Evolutionary conservation across 2,113 vertebrate species (phyloP).

Genomic region (Sporophila hypoxantha): DNA sequence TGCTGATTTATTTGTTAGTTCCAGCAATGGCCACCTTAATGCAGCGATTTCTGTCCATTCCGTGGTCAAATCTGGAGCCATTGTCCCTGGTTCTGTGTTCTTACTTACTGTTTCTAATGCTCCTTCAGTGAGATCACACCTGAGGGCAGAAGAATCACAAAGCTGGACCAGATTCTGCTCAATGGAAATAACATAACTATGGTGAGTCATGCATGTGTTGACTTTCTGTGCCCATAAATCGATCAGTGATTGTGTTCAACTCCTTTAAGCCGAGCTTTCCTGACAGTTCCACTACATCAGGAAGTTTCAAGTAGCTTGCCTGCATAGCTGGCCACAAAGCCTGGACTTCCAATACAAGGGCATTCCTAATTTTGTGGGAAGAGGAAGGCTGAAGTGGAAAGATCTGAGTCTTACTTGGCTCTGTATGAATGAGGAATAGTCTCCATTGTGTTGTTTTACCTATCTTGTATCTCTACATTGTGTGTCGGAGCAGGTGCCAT

Average conservation of each 20-base stretch:
- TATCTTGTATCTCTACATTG: not conserved
- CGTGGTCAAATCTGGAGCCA: not conserved
- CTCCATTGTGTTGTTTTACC: not conserved
- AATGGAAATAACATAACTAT: conserved; percentile 98
- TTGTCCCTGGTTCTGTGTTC: not conserved
- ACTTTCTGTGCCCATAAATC: not conserved
- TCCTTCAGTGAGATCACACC: conserved; percentile 89
- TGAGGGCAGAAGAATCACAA: conserved; percentile 93
- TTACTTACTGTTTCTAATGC: not conserved
- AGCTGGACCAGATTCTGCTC: conserved; percentile 94
- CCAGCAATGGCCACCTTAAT: not conserved
- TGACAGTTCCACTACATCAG: not conserved
- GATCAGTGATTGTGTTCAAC: fast-evolving
- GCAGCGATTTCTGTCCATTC: not conserved
- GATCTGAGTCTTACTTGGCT: not conserved
- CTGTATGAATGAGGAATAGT: not conserved
- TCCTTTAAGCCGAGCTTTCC: not conserved
- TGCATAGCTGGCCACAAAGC: not conserved
- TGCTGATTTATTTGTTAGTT: not conserved
- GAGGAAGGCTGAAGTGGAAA: not conserved
- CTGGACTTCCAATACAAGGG: not conserved
- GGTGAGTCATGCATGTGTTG: conserved; percentile 64
- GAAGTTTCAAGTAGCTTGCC: not conserved
- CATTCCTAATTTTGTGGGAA: not conserved
- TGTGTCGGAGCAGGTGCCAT: not conserved